Evolutionary conservation across 2,113 vertebrate species (phyloP).

Genomic region (Micronycteris hirsuta): DNA sequence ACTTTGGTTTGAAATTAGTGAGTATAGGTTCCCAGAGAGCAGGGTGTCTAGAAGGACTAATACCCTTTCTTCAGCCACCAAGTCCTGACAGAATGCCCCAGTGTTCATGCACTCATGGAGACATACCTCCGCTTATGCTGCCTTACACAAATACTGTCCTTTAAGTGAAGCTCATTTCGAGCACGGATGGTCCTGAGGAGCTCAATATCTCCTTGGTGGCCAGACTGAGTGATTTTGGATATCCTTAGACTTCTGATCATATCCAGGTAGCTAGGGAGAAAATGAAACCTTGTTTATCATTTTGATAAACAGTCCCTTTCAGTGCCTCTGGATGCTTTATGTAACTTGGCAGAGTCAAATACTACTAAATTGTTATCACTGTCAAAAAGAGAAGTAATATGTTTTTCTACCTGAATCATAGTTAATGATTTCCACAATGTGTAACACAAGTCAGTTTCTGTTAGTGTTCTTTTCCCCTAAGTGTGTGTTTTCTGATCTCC

Average conservation of each 20-base stretch:
- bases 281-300: conserved; percentile 85
- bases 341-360: conserved; percentile 81
- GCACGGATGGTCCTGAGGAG: conserved; percentile 82
- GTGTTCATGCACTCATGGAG: conserved; percentile 64
- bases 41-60: conserved; percentile 33
- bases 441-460: conserved; percentile 77
- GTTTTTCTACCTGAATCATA: conserved; percentile 81
- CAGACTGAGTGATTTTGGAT: conserved; percentile 81
- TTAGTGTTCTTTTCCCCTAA: conserved; percentile 67
- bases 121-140: conserved; percentile 66
- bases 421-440: conserved; percentile 78
- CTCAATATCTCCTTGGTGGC: conserved; percentile 83
- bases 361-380: conserved; percentile 85
- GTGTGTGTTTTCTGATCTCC: conserved; percentile 75
- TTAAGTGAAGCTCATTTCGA: conserved; percentile 81
- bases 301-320: conserved; percentile 82
- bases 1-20: conserved; percentile 50
- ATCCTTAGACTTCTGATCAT: conserved; percentile 80
- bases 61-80: background rate
- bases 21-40: background rate
- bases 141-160: conserved; percentile 73
- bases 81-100: background rate
- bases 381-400: conserved; percentile 74
- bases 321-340: conserved; percentile 75
- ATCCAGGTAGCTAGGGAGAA: conserved; percentile 76